Evolutionary conservation across 2,113 vertebrate species (phyloP).

Genomic region (Desmodus rotundus): DNA sequence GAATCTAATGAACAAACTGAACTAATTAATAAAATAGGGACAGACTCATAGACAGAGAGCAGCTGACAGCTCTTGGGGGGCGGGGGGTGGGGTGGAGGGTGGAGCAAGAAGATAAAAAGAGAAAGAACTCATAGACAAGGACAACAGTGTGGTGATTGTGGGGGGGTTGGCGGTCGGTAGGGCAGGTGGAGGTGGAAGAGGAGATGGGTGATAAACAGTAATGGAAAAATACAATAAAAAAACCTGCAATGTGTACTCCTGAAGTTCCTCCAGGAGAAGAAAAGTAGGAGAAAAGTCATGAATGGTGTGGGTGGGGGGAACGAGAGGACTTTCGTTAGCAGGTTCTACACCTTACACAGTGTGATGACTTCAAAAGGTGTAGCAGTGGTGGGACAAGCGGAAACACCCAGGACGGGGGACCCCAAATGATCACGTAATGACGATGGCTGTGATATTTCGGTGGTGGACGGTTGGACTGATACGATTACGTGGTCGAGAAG

Average conservation of each 20-base stretch:
- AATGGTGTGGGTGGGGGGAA: neutral
- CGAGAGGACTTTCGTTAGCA: neutral
- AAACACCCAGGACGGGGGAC: neutral
- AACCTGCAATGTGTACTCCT: neutral
- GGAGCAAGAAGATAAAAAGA: no score
- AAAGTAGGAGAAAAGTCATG: neutral
- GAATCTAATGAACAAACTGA: no score
- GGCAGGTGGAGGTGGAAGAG: no score
- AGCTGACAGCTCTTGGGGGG: no score
- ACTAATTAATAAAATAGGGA: no score
- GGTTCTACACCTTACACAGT: rapidly evolving
- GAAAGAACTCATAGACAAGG: no score
- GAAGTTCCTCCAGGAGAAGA: neutral
- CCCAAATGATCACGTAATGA: neutral
- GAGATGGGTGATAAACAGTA: no score
- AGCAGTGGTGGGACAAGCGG: rapidly evolving
- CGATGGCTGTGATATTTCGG: neutral
- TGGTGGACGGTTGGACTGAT: rapidly evolving
- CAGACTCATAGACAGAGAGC: no score
- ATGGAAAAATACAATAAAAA: no score
- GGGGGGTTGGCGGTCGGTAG: no score
- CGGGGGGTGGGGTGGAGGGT: no score
- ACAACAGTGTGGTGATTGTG: no score
- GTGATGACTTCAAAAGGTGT: neutral
- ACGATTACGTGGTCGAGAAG: neutral